Conservation (phyloP, 2,888 invertebrate genomes). For the Sarcophaga variegata region DNA sequence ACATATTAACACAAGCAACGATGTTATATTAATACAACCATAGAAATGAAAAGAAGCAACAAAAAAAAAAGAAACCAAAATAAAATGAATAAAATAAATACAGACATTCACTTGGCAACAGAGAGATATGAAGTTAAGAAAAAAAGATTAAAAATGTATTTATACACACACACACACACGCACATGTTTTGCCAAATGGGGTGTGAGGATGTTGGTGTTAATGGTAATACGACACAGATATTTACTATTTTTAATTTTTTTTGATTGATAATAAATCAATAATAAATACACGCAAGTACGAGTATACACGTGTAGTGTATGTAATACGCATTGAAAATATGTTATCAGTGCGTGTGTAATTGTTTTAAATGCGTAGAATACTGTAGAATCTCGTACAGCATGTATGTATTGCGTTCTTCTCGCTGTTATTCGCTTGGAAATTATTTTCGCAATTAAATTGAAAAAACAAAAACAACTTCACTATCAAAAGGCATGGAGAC, state of each 20-base stretch:
- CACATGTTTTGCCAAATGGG: too few species aligned
- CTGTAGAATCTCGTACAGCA: too few species aligned
- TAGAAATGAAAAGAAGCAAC: not conserved
- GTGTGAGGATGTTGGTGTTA: not conserved
- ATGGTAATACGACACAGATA: not conserved
- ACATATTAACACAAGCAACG: not conserved
- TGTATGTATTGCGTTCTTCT: not conserved
- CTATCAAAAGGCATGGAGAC: too few species aligned
- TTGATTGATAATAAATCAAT: not conserved
- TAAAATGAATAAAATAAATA: slow-evolving; percentile 19
- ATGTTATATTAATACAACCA: not conserved
- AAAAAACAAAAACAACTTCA: not conserved
- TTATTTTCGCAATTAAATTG: slow-evolving; percentile 1
- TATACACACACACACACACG: too few species aligned
- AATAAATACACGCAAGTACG: not conserved
- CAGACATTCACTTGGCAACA: slow-evolving; percentile 51
- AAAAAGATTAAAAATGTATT: too few species aligned
- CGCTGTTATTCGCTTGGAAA: not conserved
- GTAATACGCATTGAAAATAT: too few species aligned
- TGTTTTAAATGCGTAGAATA: not conserved
- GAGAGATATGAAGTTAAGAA: not conserved
- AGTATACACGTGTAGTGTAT: not conserved
- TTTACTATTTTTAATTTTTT: not conserved
- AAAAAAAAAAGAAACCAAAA: not conserved
- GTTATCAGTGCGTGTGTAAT: slow-evolving; percentile 5